Evolutionary conservation across 2,113 vertebrate genomes (phyloP).

Genomic region (Cottus gobio): DNA sequence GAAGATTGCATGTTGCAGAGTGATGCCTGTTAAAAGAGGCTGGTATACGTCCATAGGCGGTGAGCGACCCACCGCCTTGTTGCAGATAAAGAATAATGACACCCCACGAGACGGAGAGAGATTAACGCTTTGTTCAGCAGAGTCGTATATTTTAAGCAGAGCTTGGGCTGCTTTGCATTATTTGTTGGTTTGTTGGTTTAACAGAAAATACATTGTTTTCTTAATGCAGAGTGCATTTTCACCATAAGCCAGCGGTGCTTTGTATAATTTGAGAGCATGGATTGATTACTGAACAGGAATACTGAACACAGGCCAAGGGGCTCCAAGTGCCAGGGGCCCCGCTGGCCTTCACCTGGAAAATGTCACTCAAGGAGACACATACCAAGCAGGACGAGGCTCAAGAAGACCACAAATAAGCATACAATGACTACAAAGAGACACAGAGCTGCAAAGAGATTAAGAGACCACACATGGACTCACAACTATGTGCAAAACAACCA

Average conservation of each 20-base stretch:
- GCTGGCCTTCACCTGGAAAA: neutral
- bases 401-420: neutral
- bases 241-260: neutral
- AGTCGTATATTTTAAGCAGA: slow-evolving; percentile 32
- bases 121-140: slow-evolving; percentile 60
- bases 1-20: neutral
- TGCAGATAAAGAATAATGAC: slow-evolving; percentile 70
- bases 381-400: neutral
- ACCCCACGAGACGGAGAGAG: slow-evolving; percentile 58
- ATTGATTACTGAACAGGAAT: neutral
- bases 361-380: neutral
- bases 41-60: slow-evolving; percentile 23
- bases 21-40: slow-evolving; percentile 3
- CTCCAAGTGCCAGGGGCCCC: too few relatives aligned
- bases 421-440: neutral
- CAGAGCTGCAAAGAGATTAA: neutral
- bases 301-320: neutral
- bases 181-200: slow-evolving; percentile 23
- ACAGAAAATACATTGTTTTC: neutral
- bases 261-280: neutral
- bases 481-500: neutral
- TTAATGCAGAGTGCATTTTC: neutral
- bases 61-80: slow-evolving; percentile 35
- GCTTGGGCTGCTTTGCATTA: slow-evolving; percentile 14
- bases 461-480: neutral